Evolutionary conservation across 2,888 invertebrate species (phyloP).

Genomic region (Eudasyphora cyanicolor): DNA sequence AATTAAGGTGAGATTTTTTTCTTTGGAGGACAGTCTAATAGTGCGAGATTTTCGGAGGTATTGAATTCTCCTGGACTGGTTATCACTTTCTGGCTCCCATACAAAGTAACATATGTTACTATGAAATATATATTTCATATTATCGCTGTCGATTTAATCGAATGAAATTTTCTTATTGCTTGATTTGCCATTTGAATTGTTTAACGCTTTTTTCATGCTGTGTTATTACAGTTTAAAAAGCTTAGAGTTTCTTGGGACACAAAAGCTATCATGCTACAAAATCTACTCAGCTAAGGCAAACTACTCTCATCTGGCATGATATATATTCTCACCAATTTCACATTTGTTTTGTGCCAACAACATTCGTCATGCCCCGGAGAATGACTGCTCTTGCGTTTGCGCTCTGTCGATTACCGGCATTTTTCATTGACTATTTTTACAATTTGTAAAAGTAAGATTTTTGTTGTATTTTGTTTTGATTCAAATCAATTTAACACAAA

Average conservation of each 20-base stretch:
- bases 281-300: neutral
- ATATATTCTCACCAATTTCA: conserved; percentile 4
- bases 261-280: conserved; percentile 39
- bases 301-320: neutral
- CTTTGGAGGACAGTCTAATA: too few relatives aligned
- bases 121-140: too few relatives aligned
- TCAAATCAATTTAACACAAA: neutral
- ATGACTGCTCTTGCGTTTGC: conserved; percentile 67
- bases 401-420: conserved; percentile 72
- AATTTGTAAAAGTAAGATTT: neutral
- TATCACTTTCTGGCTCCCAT: too few relatives aligned
- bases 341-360: conserved; percentile 26
- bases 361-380: neutral
- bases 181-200: neutral
- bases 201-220: neutral
- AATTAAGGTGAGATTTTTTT: too few relatives aligned
- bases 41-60: too few relatives aligned
- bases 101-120: too few relatives aligned
- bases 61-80: too few relatives aligned
- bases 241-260: neutral
- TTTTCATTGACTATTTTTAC: conserved; percentile 57
- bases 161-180: neutral
- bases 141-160: too few relatives aligned
- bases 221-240: conserved; percentile 42
- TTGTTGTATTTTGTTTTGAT: neutral